A percentile compares a stretch with the other conserved stretches of the same genome.
These are phyloP conservation scores for Hystrix cristata DNA, from an alignment of 2,113 vertebrate species.

Conservation along the genomic window DNA sequence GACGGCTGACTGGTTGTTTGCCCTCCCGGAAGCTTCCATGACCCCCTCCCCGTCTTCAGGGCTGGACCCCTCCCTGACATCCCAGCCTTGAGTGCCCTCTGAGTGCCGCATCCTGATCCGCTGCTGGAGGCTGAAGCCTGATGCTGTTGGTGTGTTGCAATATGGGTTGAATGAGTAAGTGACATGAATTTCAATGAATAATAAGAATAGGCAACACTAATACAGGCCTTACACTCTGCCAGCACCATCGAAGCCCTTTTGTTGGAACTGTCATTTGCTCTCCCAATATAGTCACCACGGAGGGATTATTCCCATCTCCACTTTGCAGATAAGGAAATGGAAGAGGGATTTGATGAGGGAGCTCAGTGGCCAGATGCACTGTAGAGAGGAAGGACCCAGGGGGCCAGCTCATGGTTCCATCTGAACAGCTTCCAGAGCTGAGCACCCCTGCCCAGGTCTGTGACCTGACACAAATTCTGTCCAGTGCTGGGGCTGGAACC, in stretches of 20 bases:
- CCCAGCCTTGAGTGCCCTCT: not conserved
- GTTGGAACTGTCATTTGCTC: not conserved
- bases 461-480: not conserved
- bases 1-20: not conserved
- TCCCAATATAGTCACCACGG: not conserved
- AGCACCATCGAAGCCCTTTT: not conserved
- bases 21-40: not conserved
- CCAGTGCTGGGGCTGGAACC: too few species aligned
- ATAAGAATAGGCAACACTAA: not conserved
- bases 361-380: not conserved
- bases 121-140: not conserved
- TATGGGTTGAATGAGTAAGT: slow-evolving; percentile 5
- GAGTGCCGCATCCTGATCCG: not conserved
- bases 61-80: not conserved
- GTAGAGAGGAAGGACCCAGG: not conserved
- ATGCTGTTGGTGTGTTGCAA: too few species aligned
- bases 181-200: not conserved
- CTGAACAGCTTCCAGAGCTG: not conserved
- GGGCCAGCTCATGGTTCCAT: not conserved
- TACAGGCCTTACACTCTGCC: not conserved
- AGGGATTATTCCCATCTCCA: not conserved
- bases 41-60: not conserved
- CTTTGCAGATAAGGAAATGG: not conserved
- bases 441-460: not conserved
- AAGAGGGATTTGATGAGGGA: not conserved